Percentiles rank a stretch among this genome's conserved stretches.
Conservation (phyloP, 2,797 vertebrate species). For the Muscicapa comitata region DNA sequence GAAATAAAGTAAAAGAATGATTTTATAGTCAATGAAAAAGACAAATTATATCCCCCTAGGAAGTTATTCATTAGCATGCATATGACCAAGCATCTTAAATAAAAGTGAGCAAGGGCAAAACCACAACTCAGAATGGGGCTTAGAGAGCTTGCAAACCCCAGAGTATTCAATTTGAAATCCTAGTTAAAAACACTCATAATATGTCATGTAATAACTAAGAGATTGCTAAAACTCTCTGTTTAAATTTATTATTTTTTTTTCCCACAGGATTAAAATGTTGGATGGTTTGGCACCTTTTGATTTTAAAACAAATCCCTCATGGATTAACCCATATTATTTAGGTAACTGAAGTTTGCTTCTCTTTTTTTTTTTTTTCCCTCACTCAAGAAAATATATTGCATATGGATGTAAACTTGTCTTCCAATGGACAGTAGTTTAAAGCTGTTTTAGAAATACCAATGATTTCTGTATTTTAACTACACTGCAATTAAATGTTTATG, state of each 20-base stretch:
- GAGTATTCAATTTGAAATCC: neutral
- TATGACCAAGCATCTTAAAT: neutral
- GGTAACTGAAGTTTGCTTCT: conserved; percentile 72
- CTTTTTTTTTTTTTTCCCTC: neutral
- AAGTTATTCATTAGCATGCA: neutral
- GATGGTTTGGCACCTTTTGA: conserved; percentile 88
- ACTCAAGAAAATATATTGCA: neutral
- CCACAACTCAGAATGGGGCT: neutral
- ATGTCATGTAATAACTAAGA: neutral
- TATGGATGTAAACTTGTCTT: neutral
- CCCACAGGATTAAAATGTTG: conserved; percentile 82
- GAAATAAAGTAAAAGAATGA: neutral
- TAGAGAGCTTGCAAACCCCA: neutral
- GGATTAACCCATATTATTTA: conserved; percentile 86
- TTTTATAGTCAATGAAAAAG: neutral
- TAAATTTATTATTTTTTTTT: conserved; percentile 10
- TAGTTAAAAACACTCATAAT: neutral
- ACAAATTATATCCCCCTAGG: neutral
- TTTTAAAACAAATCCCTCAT: conserved; percentile 88
- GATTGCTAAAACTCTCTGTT: neutral
- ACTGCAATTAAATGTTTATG: neutral
- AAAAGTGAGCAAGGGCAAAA: neutral
- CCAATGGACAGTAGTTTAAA: neutral
- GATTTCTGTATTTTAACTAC: neutral
- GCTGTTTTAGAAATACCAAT: neutral